Evolutionary conservation across 2,113 vertebrate species (phyloP).

Genomic region (Desmodus rotundus): DNA sequence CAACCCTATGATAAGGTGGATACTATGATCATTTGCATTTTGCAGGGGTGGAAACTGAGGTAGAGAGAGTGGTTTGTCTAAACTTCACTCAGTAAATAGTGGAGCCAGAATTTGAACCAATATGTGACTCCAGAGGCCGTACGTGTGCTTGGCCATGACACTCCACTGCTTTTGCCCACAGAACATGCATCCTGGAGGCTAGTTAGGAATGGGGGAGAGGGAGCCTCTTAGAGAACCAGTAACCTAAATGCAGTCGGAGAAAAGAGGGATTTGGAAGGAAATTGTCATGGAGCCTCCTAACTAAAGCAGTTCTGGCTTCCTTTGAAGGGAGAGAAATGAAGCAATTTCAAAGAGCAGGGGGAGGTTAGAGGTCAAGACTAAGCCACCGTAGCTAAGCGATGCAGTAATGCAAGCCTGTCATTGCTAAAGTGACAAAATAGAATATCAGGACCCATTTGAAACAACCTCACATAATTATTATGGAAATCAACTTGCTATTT

Average conservation of each 20-base stretch:
- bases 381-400: slow-evolving; percentile 63
- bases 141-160: not conserved
- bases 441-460: slow-evolving; percentile 51
- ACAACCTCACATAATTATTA: slow-evolving; percentile 47
- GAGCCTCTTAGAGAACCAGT: not conserved
- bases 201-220: not conserved
- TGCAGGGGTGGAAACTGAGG: slow-evolving; percentile 12
- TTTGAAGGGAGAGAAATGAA: slow-evolving; percentile 69
- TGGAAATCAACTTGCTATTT: slow-evolving; percentile 63
- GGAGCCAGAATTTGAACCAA: not conserved
- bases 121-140: not conserved
- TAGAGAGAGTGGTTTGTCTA: not conserved
- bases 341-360: slow-evolving; percentile 47
- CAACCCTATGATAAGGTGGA: not conserved
- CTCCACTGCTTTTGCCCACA: not conserved
- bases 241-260: slow-evolving; percentile 5
- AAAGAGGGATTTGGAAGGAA: slow-evolving; percentile 64
- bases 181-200: not conserved
- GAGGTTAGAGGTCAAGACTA: slow-evolving; percentile 47
- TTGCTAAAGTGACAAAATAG: slow-evolving; percentile 64
- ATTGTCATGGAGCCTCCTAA: slow-evolving; percentile 25
- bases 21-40: not conserved
- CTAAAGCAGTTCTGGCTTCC: not conserved
- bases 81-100: not conserved
- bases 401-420: slow-evolving; percentile 52